phyloP scores from a whole-genome alignment of 37 sponge, comb jelly and placozoan species.

The Sycon ciliatum region DNA sequence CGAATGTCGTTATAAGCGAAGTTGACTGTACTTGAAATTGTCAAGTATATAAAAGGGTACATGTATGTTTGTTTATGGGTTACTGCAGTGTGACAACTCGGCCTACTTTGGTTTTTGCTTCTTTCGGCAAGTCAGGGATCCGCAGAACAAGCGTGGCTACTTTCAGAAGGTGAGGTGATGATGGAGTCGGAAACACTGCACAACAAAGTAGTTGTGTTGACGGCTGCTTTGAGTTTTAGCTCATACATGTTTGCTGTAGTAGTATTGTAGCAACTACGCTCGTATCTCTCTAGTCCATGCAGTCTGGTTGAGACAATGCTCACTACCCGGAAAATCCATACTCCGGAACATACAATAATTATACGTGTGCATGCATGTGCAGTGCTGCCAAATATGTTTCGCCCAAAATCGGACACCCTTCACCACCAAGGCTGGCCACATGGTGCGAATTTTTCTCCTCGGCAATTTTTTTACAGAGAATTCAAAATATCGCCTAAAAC shows the following conservation, averaged over 20 bases:
- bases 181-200: too few relatives aligned
- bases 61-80: not conserved
- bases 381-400: too few relatives aligned
- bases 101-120: constrained; percentile 80
- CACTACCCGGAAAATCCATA: not conserved
- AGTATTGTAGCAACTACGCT: not conserved
- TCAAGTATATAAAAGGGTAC: too few relatives aligned
- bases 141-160: constrained; percentile 84
- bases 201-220: too few relatives aligned
- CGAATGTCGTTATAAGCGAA: too few relatives aligned
- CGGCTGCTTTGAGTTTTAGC: not conserved
- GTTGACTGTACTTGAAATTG: too few relatives aligned
- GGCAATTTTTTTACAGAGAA: too few relatives aligned
- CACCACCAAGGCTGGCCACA: too few relatives aligned
- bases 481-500: too few relatives aligned
- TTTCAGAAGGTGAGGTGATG: constrained; percentile 81
- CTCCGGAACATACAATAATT: not conserved
- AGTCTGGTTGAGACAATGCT: not conserved
- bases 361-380: too few relatives aligned
- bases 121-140: constrained; percentile 84
- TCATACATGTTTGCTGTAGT: not conserved
- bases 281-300: not conserved
- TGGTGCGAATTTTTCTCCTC: too few relatives aligned
- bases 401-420: too few relatives aligned
- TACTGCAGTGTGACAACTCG: constrained; percentile 47